These are phyloP conservation scores for Lota lota DNA, from an alignment of 2,113 vertebrate species.

Conservation along the genomic window DNA sequence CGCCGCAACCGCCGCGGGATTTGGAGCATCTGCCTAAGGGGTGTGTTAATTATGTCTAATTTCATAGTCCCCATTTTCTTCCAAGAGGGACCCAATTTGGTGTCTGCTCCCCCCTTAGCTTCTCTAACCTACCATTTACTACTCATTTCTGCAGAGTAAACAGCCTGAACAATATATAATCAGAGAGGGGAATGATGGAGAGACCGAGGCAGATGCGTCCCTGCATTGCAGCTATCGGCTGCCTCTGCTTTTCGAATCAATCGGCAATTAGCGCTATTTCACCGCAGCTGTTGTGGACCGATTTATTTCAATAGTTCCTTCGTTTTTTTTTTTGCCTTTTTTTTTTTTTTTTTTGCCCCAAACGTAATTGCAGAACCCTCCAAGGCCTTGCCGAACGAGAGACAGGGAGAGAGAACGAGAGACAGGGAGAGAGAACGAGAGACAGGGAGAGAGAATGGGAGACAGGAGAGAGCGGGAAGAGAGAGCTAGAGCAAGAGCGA, in stretches of 20 bases:
- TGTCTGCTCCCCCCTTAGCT: constrained; percentile 66
- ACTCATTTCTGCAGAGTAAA: constrained; percentile 72
- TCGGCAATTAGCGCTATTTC: constrained; percentile 75
- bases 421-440: constrained; percentile 20
- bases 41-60: constrained; percentile 68
- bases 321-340: constrained; percentile 25
- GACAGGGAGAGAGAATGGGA: constrained; percentile 11
- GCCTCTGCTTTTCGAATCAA: constrained; percentile 70
- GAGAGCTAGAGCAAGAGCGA: constrained; percentile 24
- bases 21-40: constrained; percentile 61
- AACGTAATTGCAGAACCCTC: constrained; percentile 67
- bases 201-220: constrained; percentile 60
- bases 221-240: constrained; percentile 64
- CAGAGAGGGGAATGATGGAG: constrained; percentile 63
- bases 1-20: constrained; percentile 52
- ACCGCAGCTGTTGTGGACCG: constrained; percentile 70
- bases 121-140: constrained; percentile 75
- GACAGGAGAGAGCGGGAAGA: constrained; percentile 1
- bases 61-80: constrained; percentile 50
- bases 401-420: background rate
- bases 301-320: constrained; percentile 63
- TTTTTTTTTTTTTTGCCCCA: constrained; percentile 54
- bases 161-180: constrained; percentile 73
- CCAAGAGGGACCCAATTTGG: constrained; percentile 63
- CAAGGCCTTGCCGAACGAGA: constrained; percentile 53